These are phyloP conservation scores for Lithosia quadra DNA, from an alignment of 2,888 invertebrate genomes.

Conservation along the genomic window DNA sequence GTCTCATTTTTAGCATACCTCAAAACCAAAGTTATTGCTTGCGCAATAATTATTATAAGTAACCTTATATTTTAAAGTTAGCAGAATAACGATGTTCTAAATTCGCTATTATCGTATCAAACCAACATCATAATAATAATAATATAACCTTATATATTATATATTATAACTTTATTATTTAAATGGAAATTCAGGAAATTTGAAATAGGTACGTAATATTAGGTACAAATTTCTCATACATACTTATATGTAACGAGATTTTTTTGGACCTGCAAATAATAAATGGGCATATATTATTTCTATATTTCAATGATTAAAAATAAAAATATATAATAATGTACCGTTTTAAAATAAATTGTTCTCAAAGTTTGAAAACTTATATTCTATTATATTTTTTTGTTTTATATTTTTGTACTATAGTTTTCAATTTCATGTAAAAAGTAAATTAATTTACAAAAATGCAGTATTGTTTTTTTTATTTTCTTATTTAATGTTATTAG, in stretches of 20 bases:
- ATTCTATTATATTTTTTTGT: constrained; percentile 57
- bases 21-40: constrained; percentile 33
- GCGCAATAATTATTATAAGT: constrained; percentile 34
- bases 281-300: not conserved
- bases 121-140: constrained; percentile 1
- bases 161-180: not conserved
- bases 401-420: constrained; percentile 68
- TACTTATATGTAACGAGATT: no score
- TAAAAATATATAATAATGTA: not conserved
- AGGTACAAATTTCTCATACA: not conserved
- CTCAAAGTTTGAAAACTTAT: constrained; percentile 52
- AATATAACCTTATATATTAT: not conserved
- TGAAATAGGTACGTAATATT: no score
- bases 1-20: constrained; percentile 29
- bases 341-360: not conserved
- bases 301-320: not conserved
- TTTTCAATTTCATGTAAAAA: constrained; percentile 34
- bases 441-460: constrained; percentile 35
- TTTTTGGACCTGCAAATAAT: not conserved
- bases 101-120: constrained; percentile 29
- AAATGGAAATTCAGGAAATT: not conserved
- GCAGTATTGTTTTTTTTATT: constrained; percentile 9
- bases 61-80: constrained; percentile 19
- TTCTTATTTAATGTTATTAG: constrained; percentile 23
- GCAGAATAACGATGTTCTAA: constrained; percentile 28